Base-by-base conservation (phyloP, 2,888 invertebrate genomes). In the Tachina lurida region DNA sequence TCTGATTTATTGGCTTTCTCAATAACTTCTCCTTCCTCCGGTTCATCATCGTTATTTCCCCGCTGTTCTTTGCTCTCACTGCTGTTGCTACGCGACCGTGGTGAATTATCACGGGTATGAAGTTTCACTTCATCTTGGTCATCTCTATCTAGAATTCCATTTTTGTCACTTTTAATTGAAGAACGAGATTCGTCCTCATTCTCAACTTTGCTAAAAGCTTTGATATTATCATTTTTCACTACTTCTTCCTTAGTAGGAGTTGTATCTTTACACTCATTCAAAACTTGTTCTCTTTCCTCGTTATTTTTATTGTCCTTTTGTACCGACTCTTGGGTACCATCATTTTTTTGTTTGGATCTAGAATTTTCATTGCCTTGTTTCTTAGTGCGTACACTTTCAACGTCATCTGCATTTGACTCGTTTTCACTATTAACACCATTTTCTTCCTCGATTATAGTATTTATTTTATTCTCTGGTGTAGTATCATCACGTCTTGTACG, bases 371-470 rank as follows among this genome's bases (percentile, higher is more conserved):
- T 67, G 10, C 0, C 56, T 3, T 56, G 41, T 12, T 56, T 45
- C 13, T 22, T 41, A 63, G 74, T 74, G 2, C 43, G 31, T 76
- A 78, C 62, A 15, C 81, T 67, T 15, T 68, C 79, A 5, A 52
- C 52, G 3, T 74, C 52, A n/a, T 84, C 75, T n/a, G 43, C 19
- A 60, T 87, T 88, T 17, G 43, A 10, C 54, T 84, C 79, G 8
- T 71, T 49, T 39, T 73, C 82, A 58, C 77, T 70, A 54, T 63
- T 83, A 62, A 15, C 77, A 93, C 94, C 91, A 94, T 95, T 88
- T 93, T 94, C 89, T 94, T 94, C 89, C 93, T 93, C 86, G 89
- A 92, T 62, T 94, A 94, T 89, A 93, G 94, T 85, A 93, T 94
- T 74, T 93, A 94, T 88, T 94, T 95, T 70, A 54, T 94, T 95